A percentile compares a stretch with the other conserved stretches of the same genome.
Conservation (phyloP, 2,113 vertebrate species). For the Gallinago paraguaiae region DNA sequence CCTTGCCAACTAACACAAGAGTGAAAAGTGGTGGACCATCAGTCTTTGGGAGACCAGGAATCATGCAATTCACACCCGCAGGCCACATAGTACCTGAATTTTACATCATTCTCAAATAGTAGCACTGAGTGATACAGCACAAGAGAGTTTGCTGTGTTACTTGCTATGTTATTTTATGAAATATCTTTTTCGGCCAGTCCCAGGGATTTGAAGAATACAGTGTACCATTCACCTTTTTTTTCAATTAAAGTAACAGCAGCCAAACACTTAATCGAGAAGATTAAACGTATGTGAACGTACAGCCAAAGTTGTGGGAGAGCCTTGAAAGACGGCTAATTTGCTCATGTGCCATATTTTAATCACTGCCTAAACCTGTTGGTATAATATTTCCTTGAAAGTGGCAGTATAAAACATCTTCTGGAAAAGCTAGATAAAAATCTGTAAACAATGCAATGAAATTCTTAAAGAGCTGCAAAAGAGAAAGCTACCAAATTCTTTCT, state of each 20-base stretch:
- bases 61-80: background rate
- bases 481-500: background rate
- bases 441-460: background rate
- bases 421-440: constrained; percentile 27
- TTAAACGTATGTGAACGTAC: background rate
- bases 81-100: background rate
- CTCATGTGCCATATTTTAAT: background rate
- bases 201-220: background rate
- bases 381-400: constrained; percentile 43
- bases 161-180: background rate
- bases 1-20: background rate
- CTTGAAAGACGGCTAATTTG: constrained; percentile 31
- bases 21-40: background rate
- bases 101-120: background rate
- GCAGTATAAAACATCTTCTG: background rate
- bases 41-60: background rate
- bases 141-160: background rate
- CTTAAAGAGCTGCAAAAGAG: background rate
- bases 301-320: constrained; percentile 8
- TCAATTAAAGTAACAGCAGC: background rate
- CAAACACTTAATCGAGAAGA: background rate
- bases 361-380: constrained; percentile 18
- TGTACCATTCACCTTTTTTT: background rate
- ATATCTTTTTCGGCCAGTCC: background rate
- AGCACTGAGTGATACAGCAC: background rate